These are phyloP conservation scores for Menidia menidia DNA, from an alignment of 2,797 vertebrate species.

Conservation along the genomic window DNA sequence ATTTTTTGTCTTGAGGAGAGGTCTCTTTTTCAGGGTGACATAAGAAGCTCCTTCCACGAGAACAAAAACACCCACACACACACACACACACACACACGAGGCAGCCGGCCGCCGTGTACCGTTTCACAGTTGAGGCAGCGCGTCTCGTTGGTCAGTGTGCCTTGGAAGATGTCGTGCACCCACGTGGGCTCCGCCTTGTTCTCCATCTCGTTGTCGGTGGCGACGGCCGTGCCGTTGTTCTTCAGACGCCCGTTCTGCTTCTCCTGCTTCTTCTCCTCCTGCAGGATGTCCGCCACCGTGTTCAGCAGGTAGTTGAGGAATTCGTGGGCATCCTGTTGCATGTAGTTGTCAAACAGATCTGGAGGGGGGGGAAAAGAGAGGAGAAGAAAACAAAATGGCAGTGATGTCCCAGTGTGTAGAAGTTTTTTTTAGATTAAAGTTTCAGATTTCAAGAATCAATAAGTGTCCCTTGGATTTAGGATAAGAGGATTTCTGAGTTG, in stretches of 20 bases:
- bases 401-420: not conserved
- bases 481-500: no score
- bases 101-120: slow-evolving; percentile 73
- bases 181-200: slow-evolving; percentile 93
- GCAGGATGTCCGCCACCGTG: slow-evolving; percentile 97
- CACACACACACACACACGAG: not conserved
- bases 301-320: slow-evolving; percentile 99
- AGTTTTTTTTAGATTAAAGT: no score
- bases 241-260: slow-evolving; percentile 95
- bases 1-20: slow-evolving; percentile 4
- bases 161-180: slow-evolving; percentile 99
- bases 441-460: no score
- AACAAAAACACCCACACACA: not conserved
- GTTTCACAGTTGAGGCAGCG: slow-evolving; percentile 99
- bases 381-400: not conserved
- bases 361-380: slow-evolving; percentile 15
- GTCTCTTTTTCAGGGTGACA: not conserved
- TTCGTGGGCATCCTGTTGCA: slow-evolving; percentile 98
- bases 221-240: slow-evolving; percentile 89
- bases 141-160: slow-evolving; percentile 97
- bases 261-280: slow-evolving; percentile 97
- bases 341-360: slow-evolving; percentile 99
- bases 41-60: not conserved
- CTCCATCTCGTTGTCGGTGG: slow-evolving; percentile 81
- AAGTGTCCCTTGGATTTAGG: no score